Base-by-base conservation (phyloP, 2,888 invertebrate genomes). In the Rambutsinella grinnellia region DNA sequence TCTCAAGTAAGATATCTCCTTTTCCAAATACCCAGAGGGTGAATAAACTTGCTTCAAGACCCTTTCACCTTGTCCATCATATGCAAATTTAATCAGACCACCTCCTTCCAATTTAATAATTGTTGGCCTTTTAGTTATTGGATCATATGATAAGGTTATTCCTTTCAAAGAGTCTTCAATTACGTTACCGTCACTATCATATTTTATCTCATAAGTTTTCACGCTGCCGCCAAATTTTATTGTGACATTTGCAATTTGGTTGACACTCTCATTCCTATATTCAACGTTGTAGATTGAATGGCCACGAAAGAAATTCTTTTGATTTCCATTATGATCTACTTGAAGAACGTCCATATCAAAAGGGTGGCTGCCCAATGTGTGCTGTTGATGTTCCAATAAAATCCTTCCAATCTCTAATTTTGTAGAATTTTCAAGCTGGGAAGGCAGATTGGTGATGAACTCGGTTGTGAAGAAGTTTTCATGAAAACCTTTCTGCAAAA, bases 51-150 rank as follows among this genome's bases (percentile, higher is more conserved):
- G 49, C 47, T 80, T 80, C 3, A 76, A 26, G 1, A 76, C 27
- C 8, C 80, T 57, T 36, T 80, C 80, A 1, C 78, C 80, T 28
- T 80, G 66, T 8, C 36, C 57, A 51, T 80, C 80, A 44, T 80
- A 80, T 1, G n/a, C 6, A 27, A 78, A 68, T 0, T 10, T 3
- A 13, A 78, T n/a, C 3, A 2, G 15, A 2, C 49, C 24, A n/a
- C 80, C 80, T 26, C 76, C 76, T 3, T 1, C 2, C 15, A 79
- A 3, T n/a, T 63, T 57, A 5, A 78, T 68, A 0, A 3, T 3
- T 0, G 28, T 56, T 1, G 72, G 46, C 17, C 78, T 62, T 10
- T 75, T 28, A 2, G 72, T 58, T 0, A 68, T 44, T 0, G 82
- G 81, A 54, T 84, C 68, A 49, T 84, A 84, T n/a, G n/a, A n/a